These are phyloP conservation scores for Heteromormyrus szaboi DNA, from an alignment of 2,797 vertebrate genomes.

Conservation along the genomic window DNA sequence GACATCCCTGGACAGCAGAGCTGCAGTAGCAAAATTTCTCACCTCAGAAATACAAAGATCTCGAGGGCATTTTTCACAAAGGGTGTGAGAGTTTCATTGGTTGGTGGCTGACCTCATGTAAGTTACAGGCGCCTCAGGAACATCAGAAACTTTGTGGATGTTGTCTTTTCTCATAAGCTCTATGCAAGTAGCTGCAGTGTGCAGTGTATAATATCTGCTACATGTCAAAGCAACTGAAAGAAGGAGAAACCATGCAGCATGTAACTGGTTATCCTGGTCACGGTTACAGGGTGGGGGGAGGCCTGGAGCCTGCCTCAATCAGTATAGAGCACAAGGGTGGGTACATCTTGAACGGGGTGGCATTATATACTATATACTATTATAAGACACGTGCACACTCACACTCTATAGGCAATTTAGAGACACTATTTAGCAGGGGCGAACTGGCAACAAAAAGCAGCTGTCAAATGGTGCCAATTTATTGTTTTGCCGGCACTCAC, in stretches of 20 bases:
- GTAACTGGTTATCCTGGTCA: neutral
- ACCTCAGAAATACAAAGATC: constrained; percentile 5
- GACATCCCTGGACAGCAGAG: constrained; percentile 25
- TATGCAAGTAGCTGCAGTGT: neutral
- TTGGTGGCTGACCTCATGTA: neutral
- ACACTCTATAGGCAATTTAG: neutral
- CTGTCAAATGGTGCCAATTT: neutral
- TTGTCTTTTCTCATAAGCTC: neutral
- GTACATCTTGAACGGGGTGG: neutral
- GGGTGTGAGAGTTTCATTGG: neutral
- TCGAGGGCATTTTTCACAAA: neutral
- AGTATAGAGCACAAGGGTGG: neutral
- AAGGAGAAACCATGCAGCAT: neutral
- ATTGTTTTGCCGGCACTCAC: neutral
- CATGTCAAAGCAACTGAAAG: neutral
- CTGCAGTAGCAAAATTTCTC: neutral
- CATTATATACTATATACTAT: neutral
- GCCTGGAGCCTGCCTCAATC: neutral
- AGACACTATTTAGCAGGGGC: neutral
- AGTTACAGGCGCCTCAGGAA: neutral
- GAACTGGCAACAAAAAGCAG: neutral
- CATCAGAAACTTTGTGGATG: neutral
- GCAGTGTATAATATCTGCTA: neutral
- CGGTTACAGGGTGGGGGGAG: neutral
- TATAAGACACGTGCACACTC: neutral